Conservation (phyloP, 2,113 vertebrate species). For the Mesembrinibis cayennensis region DNA sequence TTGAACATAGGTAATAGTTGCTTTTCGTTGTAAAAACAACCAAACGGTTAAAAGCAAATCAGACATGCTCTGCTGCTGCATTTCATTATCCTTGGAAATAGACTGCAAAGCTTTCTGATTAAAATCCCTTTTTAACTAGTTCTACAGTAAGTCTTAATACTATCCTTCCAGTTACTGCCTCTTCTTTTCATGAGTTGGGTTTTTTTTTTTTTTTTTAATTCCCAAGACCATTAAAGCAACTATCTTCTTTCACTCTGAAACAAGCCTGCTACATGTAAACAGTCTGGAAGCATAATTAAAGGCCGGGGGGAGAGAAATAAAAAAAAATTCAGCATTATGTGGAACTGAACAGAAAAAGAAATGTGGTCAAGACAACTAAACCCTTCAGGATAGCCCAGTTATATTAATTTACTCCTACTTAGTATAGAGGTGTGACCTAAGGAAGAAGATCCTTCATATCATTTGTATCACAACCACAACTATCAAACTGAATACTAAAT, state of each 20-base stretch:
- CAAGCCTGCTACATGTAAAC: not conserved
- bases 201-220: not conserved
- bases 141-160: not conserved
- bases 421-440: not conserved
- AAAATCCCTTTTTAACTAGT: slow-evolving; percentile 7
- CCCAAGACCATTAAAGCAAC: not conserved
- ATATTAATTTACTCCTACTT: not conserved
- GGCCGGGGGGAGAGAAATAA: not conserved
- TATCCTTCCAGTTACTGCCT: not conserved
- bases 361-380: not conserved
- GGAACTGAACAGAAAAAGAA: not conserved
- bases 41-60: not conserved
- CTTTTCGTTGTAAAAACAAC: not conserved
- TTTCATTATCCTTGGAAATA: slow-evolving; percentile 7
- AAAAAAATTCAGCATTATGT: not conserved
- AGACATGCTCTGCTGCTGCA: not conserved
- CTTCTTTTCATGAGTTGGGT: not conserved
- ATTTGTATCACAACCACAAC: not conserved
- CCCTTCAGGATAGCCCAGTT: not conserved
- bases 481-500: not conserved
- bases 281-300: not conserved
- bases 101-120: not conserved
- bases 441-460: not conserved
- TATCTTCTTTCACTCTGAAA: not conserved
- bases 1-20: not conserved